phyloP scores from a whole-genome alignment of 2,113 vertebrate genomes.

The Protobothrops mucrosquamatus region DNA sequence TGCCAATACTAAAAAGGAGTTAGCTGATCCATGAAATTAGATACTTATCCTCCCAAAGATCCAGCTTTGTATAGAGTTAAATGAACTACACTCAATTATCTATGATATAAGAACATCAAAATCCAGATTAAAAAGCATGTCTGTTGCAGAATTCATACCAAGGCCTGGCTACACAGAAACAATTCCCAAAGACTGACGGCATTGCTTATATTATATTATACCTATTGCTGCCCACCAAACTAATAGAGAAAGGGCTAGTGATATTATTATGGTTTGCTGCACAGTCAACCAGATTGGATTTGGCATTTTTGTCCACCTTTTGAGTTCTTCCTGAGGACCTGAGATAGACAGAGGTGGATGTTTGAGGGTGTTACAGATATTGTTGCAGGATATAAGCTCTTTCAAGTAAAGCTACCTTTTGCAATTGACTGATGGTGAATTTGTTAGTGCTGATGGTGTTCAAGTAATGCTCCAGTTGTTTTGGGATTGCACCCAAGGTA shows the following conservation, averaged over 20 bases:
- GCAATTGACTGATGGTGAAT: background rate
- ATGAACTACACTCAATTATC: background rate
- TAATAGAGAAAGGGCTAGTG: background rate
- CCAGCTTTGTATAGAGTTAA: background rate
- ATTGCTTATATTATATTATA: background rate
- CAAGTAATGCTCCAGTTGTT: background rate
- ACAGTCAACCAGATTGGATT: background rate
- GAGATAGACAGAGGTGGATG: background rate
- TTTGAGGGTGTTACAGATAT: background rate
- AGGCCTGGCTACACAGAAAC: background rate
- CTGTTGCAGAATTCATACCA: background rate
- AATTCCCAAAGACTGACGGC: background rate
- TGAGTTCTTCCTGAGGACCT: background rate
- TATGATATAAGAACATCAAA: background rate
- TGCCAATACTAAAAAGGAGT: background rate
- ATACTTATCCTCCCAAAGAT: background rate
- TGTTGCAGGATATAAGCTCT: background rate
- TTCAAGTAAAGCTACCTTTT: background rate
- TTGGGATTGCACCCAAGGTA: background rate
- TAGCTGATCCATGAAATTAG: background rate
- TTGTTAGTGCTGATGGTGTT: background rate
- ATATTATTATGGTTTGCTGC: background rate
- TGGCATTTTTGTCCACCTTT: background rate
- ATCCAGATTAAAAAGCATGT: background rate
- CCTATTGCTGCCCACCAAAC: background rate